Evolutionary conservation across 2,113 vertebrate species (phyloP), one percentile per base, ranked within the genome.

Genomic region (Silurus glanis): DNA sequence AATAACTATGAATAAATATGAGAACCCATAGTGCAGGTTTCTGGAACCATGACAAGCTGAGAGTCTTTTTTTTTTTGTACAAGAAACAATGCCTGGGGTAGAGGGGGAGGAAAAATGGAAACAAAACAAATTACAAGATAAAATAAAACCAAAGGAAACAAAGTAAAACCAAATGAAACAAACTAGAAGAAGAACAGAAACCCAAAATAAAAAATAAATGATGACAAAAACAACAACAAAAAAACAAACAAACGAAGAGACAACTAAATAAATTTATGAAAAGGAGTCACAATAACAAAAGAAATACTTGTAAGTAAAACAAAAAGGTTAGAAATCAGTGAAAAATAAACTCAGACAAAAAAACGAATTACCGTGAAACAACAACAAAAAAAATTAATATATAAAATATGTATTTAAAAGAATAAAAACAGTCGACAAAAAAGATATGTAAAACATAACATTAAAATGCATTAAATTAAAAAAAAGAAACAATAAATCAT

Each of bases 1-100:
- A 80, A 37, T 59, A 80, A 37, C 14, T 56, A 80, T 86, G 49
- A 83, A 84, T 84, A 84, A 86, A 84, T 82, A 86, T 55, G 79
- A 66, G 5, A 58, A 23, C 55, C 80, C 58, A 19, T 75, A 56
- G 69, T 51, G 80, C 75, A 25, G 72, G 74, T 55, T 69, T 88
- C 58, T 75, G 56, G 56, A 80, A 51, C 56, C 16, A 49, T 64
- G 75, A 80, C 64, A 88, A 83, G 49, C 62, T 13, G 53, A 23
- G 76, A 78, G 74, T 78, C 51, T 78, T 56, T 78, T 78, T 37
- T 37, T 37, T 37, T 78, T 56, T 78, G 25, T 78, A 56, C 74
- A 78, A 78, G 51, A 28, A 78, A 55, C 51, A 25, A 16, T 25
- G 51, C 74, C 49, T 13, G 23, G 74, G 49, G 74, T 12, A 25